Base-by-base conservation (phyloP, 1,140 invertebrate genomes). In the Lucilia sericata region DNA sequence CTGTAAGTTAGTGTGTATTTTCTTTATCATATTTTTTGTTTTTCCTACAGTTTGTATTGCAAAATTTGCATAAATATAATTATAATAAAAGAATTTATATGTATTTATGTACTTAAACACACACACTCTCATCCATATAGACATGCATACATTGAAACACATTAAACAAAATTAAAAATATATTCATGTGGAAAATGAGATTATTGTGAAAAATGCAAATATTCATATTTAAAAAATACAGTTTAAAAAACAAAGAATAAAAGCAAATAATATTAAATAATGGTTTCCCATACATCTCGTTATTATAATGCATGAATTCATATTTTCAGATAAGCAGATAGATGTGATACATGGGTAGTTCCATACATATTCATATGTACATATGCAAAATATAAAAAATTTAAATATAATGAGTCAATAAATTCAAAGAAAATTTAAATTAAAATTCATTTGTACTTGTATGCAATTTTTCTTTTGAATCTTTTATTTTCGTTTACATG, bases 31-130 rank as follows among this genome's bases (percentile, higher is more conserved):
- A 78, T 21, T 25, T 17, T 47, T 14, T 51, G n/a, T 12, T 80
- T 42, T 25, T 25, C 42, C 13, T 80, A 70, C 19, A 70, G n/a
- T 78, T 42, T 8, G 34, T 80, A 49, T 49, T 49, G 47, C 36
- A 55, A 82, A 82, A 82, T 82, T 74, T 82, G 55, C 82, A 82
- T 82, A 74, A 82, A 82, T 82, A 82, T 70, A 82, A 82, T 82
- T 82, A 82, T 82, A 82, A 74, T 47, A 82, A 74, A 74, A 70
- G 47, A 65, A 78, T 78, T 78, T 42, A 76, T 76, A 76, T 17
- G n/a, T 42, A 42, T 42, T 42, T 7, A 60, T n/a, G n/a, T 21
- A 70, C 65, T 70, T 5, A 9, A n/a, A 70, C 2, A 25, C 19
- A 70, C 65, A 21, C 12, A 21, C 65, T 1, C 9, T 25, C 34